phyloP scores from a whole-genome alignment of 2,797 vertebrate species.

The Clarias pachynema region DNA sequence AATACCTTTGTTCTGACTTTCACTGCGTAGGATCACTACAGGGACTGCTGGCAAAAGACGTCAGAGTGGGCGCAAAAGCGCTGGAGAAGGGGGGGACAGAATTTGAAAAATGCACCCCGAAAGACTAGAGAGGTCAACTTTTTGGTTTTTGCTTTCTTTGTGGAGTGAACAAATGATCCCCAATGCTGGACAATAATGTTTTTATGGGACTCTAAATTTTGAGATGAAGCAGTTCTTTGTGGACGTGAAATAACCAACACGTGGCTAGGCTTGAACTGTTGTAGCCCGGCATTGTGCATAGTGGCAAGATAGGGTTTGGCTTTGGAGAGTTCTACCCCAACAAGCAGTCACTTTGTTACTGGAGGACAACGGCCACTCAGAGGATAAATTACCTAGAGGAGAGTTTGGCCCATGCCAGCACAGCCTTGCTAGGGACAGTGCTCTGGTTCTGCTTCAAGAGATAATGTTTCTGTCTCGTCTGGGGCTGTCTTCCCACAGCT shows the following conservation, averaged over 20 bases:
- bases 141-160: constrained; percentile 80
- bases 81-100: constrained; percentile 67
- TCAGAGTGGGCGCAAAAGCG: constrained; percentile 70
- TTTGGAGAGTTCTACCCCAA: constrained; percentile 70
- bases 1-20: constrained; percentile 65
- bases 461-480: constrained; percentile 89
- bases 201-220: constrained; percentile 92
- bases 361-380: constrained; percentile 74
- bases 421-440: constrained; percentile 63
- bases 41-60: constrained; percentile 65
- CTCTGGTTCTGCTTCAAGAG: constrained; percentile 79
- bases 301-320: constrained; percentile 65
- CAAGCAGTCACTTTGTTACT: constrained; percentile 85
- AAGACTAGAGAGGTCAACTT: constrained; percentile 77
- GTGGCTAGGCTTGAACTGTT: constrained; percentile 88
- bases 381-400: constrained; percentile 80
- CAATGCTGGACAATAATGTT: constrained; percentile 90
- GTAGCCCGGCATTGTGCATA: constrained; percentile 70
- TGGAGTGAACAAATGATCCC: constrained; percentile 85
- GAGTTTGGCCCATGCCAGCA: constrained; percentile 68
- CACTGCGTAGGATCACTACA: constrained; percentile 64
- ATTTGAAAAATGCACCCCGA: constrained; percentile 79
- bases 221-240: constrained; percentile 87
- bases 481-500: constrained; percentile 80
- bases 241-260: constrained; percentile 84